Evolutionary conservation across 2,888 invertebrate species (phyloP), one percentile per base, ranked within the genome.

Genomic region (Liodrosophila aerea): DNA sequence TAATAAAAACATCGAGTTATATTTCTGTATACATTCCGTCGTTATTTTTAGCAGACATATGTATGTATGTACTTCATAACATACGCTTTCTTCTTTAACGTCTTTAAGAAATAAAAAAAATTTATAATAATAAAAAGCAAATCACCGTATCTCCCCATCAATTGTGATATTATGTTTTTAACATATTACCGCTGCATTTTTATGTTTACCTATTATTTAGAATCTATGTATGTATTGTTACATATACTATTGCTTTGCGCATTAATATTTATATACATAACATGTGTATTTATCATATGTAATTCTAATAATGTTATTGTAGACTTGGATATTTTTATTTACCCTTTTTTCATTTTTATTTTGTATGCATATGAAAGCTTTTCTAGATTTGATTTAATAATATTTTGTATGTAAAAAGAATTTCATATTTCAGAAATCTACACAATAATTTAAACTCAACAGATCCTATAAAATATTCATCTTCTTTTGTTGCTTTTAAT

Each of bases 281-380:
- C 37, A 45, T 22, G 13, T 4, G 16, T 8, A 8, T 39, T 16
- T 40, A 37, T 56, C 22, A 60, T 46, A 49, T 40, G 58, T 22
- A 64, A 58, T 54, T 44, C 16, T 27, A 30, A 50, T 52, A 53
- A 43, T 68, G 47, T 57, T 57, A 45, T 44, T 22, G 76, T 73
- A 76, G 76, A 61, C 45, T 67, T 64, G 63, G 31, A 60, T 49
- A 22, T 4, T 22, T 22, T 22, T n/a, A n/a, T n/a, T n/a, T n/a
- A n/a, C n/a, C 22, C 22, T 22, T 22, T 4, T 56, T 63, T 34
- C 33, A 39, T 59, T 58, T 43, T 54, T 15, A 47, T 64, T 70
- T 63, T 43, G 51, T 63, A 53, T 70, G 67, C 65, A 62, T 75
- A 73, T 73, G 58, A 56, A 53, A 58, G 62, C 50, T 59, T 39